A percentile compares a stretch with the other conserved stretches of the same genome.
Conservation (phyloP, 2,888 invertebrate genomes). For the Oxycera nigricornis region DNA sequence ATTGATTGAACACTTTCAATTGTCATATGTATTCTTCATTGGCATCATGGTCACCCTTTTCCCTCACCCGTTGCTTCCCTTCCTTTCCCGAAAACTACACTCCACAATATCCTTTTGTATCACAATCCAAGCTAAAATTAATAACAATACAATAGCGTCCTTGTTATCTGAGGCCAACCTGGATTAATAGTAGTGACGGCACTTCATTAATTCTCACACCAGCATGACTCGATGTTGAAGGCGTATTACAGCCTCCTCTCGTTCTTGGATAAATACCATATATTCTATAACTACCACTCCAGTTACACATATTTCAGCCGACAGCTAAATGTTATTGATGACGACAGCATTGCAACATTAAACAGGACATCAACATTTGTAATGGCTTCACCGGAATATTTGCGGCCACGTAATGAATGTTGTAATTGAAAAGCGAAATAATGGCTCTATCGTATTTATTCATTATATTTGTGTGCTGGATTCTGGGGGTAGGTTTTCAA, state of each 20-base stretch:
- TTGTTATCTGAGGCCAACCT: background rate
- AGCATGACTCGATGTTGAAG: background rate
- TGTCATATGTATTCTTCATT: no score
- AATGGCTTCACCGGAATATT: background rate
- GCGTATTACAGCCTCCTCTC: background rate
- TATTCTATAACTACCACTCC: background rate
- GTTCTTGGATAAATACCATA: background rate
- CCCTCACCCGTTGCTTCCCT: no score
- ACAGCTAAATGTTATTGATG: background rate
- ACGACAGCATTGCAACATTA: background rate
- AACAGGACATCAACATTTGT: background rate
- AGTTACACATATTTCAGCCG: background rate
- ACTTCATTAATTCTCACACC: background rate
- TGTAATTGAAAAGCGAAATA: background rate
- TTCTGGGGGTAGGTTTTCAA: no score
- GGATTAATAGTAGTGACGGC: background rate
- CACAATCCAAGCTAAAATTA: background rate
- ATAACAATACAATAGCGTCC: background rate
- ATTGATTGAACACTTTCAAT: no score
- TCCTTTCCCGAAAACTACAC: background rate
- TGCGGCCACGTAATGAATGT: background rate
- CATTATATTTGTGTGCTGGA: no score
- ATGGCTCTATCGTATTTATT: background rate
- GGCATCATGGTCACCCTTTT: no score
- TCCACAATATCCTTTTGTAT: background rate